These are phyloP conservation scores for Platyscapa corneri DNA, from an alignment of 1,140 invertebrate genomes.

Conservation along the genomic window DNA sequence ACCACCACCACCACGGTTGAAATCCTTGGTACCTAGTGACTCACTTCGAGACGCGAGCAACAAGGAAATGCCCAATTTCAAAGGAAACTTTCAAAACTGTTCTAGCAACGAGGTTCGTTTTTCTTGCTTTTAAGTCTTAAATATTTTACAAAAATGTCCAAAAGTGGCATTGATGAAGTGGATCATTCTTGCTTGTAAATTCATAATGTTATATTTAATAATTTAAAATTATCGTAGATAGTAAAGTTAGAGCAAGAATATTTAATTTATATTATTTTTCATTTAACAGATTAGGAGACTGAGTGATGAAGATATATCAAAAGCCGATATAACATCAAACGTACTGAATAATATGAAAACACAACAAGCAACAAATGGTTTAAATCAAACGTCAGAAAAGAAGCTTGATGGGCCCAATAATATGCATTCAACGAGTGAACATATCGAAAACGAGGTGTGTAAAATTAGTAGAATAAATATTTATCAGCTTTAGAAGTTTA, in stretches of 20 bases:
- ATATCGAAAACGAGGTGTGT: conserved; percentile 67
- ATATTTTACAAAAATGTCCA: not conserved
- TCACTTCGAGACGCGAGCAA: conserved; percentile 69
- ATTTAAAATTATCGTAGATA: too few relatives aligned
- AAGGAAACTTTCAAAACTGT: conserved; percentile 70
- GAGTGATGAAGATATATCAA: conserved; percentile 75
- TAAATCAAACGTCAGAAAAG: conserved; percentile 70
- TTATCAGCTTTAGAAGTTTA: not conserved
- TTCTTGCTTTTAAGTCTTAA: not conserved
- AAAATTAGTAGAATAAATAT: not conserved
- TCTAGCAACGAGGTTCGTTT: conserved; percentile 69
- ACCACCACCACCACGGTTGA: conserved; percentile 64
- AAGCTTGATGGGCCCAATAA: conserved; percentile 64
- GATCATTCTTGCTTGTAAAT: not conserved
- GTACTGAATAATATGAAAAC: conserved; percentile 58
- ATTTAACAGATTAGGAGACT: conserved; percentile 75
- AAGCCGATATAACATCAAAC: conserved; percentile 73
- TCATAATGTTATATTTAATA: not conserved
- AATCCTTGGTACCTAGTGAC: conserved; percentile 64
- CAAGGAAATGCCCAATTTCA: conserved; percentile 74
- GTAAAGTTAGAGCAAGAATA: too few relatives aligned
- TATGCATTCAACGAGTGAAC: conserved; percentile 61
- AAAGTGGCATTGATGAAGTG: not conserved
- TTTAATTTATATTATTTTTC: too few relatives aligned
- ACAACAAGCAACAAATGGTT: conserved; percentile 73